Conservation (phyloP, 2,888 invertebrate species). For the Galerucella pusilla region DNA sequence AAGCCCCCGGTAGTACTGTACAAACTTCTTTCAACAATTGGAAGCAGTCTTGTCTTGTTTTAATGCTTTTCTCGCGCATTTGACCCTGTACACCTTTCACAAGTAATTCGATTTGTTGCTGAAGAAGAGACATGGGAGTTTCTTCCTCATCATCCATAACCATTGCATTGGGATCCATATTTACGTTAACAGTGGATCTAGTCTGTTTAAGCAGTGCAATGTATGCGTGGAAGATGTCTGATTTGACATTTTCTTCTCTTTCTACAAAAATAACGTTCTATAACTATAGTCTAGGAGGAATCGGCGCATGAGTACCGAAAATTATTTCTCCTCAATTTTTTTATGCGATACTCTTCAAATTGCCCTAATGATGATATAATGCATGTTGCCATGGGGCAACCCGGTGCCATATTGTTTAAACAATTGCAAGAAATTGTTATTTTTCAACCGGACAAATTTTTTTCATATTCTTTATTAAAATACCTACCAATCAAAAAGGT, state of each 20-base stretch:
- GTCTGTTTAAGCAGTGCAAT: slow-evolving; percentile 93
- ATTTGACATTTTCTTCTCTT: slow-evolving; percentile 98
- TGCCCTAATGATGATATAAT: no score
- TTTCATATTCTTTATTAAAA: no score
- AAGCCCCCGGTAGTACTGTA: slow-evolving; percentile 87
- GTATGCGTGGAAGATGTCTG: slow-evolving; percentile 97
- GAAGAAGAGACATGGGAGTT: slow-evolving; percentile 72
- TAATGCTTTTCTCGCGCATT: slow-evolving; percentile 86
- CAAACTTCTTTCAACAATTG: slow-evolving; percentile 90
- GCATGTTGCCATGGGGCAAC: no score
- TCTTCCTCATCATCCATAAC: slow-evolving; percentile 69
- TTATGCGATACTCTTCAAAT: no score
- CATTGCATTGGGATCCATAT: slow-evolving; percentile 76
- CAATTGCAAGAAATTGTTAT: no score
- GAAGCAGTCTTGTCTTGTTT: slow-evolving; percentile 93
- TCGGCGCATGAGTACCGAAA: no score
- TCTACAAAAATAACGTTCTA: slow-evolving; percentile 68
- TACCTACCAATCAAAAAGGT: no score
- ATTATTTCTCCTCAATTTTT: no score
- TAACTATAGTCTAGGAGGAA: no score
- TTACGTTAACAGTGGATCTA: slow-evolving; percentile 74
- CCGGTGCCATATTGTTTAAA: no score
- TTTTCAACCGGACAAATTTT: no score
- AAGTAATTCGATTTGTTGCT: slow-evolving; percentile 77
- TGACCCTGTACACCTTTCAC: slow-evolving; percentile 91